Percentiles rank a stretch among this genome's conserved stretches.
phyloP scores from a whole-genome alignment of 2,113 vertebrate species.

The Lepisosteus oculatus region DNA sequence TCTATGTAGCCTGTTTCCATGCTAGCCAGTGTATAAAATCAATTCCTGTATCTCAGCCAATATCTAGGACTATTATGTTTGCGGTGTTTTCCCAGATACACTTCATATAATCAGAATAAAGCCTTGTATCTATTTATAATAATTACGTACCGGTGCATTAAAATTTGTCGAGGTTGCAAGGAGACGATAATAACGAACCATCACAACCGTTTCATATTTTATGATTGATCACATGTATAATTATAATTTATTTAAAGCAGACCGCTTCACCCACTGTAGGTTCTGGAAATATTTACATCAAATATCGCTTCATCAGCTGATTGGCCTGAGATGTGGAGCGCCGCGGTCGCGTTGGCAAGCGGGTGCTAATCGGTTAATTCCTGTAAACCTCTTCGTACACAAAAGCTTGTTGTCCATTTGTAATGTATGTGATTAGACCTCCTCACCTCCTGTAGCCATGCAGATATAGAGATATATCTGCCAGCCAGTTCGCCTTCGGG shows the following conservation, averaged over 20 bases:
- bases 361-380: conserved; percentile 98
- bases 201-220: background rate
- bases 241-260: conserved; percentile 7
- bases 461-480: conserved; percentile 84
- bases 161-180: too few relatives aligned
- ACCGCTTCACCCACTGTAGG: background rate
- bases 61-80: too few relatives aligned
- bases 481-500: conserved; percentile 92
- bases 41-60: too few relatives aligned
- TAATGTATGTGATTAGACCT: conserved; percentile 87
- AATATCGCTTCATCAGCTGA: conserved; percentile 85
- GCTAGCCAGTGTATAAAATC: too few relatives aligned
- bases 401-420: conserved; percentile 89
- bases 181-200: too few relatives aligned
- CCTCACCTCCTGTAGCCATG: conserved; percentile 71
- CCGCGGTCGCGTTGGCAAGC: conserved; percentile 85
- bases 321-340: conserved; percentile 57
- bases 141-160: too few relatives aligned
- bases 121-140: too few relatives aligned
- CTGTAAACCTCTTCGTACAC: conserved; percentile 90
- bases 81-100: too few relatives aligned
- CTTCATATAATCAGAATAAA: too few relatives aligned
- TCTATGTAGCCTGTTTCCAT: too few relatives aligned
- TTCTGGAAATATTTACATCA: conserved; percentile 68
- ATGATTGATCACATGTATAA: conserved; percentile 30